These are phyloP conservation scores for Teinopalpus imperialis DNA, from an alignment of 2,888 invertebrate genomes.

Conservation along the genomic window DNA sequence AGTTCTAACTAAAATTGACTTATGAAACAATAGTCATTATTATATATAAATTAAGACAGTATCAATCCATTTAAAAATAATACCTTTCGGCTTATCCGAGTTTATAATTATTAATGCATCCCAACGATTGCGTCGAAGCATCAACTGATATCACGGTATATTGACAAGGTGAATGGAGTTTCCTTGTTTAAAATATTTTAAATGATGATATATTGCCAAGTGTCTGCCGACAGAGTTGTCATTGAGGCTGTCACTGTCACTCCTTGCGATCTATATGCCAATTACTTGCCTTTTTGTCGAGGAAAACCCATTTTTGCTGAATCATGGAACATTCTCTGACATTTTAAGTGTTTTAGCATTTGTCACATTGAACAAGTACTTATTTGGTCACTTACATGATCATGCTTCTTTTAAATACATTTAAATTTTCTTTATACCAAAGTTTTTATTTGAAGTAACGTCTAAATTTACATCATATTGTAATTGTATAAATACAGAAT, in stretches of 20 bases:
- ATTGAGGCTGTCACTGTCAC: conserved; percentile 16
- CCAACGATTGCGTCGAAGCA: conserved; percentile 3
- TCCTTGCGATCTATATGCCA: conserved; percentile 12
- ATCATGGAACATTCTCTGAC: conserved; percentile 5
- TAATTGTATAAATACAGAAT: no score
- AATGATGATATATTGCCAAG: conserved; percentile 8
- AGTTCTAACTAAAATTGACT: no score
- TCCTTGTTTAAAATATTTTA: conserved; percentile 18
- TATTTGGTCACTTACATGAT: no score
- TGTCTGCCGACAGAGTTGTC: conserved; percentile 14
- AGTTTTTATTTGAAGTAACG: no score
- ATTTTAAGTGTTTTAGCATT: conserved; percentile 13
- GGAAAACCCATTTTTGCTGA: conserved; percentile 1
- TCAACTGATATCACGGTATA: conserved; percentile 9
- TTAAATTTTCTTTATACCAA: no score
- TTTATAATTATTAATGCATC: no score
- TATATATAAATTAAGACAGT: no score
- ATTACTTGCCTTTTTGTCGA: conserved; percentile 13
- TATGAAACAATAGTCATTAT: no score
- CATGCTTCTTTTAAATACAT: no score
- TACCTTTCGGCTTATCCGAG: no score
- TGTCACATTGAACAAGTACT: background rate
- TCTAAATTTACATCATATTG: no score
- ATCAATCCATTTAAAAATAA: no score
- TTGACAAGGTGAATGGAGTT: conserved; percentile 16